Conservation (phyloP, 1,140 invertebrate species). For the Diuraphis noxia region DNA sequence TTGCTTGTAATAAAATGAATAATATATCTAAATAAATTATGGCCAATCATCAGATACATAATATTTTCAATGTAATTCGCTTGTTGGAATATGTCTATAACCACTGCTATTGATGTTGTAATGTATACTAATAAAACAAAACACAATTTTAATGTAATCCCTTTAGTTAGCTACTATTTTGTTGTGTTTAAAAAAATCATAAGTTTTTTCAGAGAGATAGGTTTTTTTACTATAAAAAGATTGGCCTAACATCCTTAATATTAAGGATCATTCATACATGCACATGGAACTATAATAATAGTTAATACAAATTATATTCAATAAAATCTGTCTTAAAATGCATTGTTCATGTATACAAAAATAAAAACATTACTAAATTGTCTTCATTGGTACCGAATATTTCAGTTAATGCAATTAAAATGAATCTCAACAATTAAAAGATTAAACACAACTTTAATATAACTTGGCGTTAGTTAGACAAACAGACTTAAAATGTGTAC, state of each 20-base stretch:
- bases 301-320: not conserved
- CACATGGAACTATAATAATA: not conserved
- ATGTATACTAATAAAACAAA: no score
- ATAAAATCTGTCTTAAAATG: not conserved
- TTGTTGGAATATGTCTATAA: no score
- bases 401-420: not conserved
- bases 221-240: not conserved
- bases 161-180: not conserved
- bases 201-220: no score
- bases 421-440: not conserved
- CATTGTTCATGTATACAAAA: not conserved
- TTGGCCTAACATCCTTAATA: not conserved
- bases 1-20: no score
- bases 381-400: not conserved
- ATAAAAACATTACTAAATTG: no score
- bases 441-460: not conserved
- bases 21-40: no score
- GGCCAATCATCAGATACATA: no score
- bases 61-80: no score
- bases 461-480: not conserved
- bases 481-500: no score
- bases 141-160: no score
- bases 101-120: no score
- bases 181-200: not conserved
- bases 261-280: no score